A percentile compares a stretch with the other conserved stretches of the same genome.
Evolutionary conservation across 2,113 vertebrate genomes (phyloP).

Genomic region (Mirounga angustirostris): DNA sequence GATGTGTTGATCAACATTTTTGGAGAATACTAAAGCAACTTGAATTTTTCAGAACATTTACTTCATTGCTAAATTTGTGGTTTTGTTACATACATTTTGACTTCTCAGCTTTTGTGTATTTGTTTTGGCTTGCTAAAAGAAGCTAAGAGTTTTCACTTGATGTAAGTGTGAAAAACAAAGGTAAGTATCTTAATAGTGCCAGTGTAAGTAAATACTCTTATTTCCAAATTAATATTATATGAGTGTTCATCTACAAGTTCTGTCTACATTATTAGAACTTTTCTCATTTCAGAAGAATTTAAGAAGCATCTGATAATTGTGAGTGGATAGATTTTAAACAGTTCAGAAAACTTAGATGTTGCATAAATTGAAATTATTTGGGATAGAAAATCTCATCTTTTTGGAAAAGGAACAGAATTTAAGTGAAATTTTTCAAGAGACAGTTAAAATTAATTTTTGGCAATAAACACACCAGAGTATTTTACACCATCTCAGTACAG

Average conservation of each 20-base stretch:
- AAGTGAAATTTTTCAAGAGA: constrained; percentile 27
- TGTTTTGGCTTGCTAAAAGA: constrained; percentile 63
- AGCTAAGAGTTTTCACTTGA: constrained; percentile 39
- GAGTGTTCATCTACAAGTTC: background rate
- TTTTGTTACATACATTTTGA: constrained; percentile 56
- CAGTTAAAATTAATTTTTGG: constrained; percentile 30
- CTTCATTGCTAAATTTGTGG: constrained; percentile 52
- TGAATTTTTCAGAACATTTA: constrained; percentile 30
- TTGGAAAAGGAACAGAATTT: constrained; percentile 52
- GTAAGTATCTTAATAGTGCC: background rate
- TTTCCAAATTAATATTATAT: background rate
- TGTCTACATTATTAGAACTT: background rate
- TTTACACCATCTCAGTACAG: background rate
- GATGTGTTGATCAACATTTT: background rate
- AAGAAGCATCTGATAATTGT: constrained; percentile 5
- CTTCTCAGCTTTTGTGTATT: constrained; percentile 33
- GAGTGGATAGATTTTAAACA: constrained; percentile 29
- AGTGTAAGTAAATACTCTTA: background rate
- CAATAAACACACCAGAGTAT: background rate
- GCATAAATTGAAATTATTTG: constrained; percentile 2
- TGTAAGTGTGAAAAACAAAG: constrained; percentile 44
- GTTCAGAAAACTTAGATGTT: constrained; percentile 12
- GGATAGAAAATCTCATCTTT: constrained; percentile 26
- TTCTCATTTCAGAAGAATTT: background rate
- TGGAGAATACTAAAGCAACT: constrained; percentile 43